Percentiles rank a stretch among this genome's conserved stretches.
Conservation (phyloP, 2,113 vertebrate species). For the Dendropsophus ebraccatus region DNA sequence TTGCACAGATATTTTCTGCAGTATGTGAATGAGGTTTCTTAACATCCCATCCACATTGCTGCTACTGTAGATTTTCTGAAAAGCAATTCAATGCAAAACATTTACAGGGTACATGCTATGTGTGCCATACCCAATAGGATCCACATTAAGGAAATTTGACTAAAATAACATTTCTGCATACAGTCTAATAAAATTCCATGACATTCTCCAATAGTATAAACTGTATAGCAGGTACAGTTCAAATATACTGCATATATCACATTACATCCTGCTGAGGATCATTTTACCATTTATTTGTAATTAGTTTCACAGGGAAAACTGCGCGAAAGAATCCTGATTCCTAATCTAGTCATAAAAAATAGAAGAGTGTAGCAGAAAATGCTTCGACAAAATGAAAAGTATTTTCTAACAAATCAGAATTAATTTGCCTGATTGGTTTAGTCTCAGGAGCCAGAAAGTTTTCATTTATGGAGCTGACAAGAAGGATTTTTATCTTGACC, state of each 20-base stretch:
- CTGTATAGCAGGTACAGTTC: constrained; percentile 7
- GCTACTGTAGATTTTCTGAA: too few species aligned
- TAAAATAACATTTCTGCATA: background rate
- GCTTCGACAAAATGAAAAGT: constrained; percentile 72
- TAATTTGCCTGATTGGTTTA: constrained; percentile 75
- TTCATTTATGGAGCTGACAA: constrained; percentile 69
- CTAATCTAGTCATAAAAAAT: constrained; percentile 68
- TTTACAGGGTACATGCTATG: too few species aligned
- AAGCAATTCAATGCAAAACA: too few species aligned
- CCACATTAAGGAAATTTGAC: background rate
- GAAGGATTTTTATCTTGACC: constrained; percentile 73
- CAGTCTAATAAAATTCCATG: background rate
- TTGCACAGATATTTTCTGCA: too few species aligned
- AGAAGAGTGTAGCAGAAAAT: constrained; percentile 64
- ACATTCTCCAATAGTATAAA: background rate
- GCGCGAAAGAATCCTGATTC: constrained; percentile 68
- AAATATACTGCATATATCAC: background rate
- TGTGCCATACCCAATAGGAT: too few species aligned
- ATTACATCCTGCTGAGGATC: constrained; percentile 31
- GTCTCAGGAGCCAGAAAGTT: constrained; percentile 71
- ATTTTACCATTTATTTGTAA: constrained; percentile 68
- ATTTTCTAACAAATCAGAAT: constrained; percentile 78
- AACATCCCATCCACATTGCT: too few species aligned
- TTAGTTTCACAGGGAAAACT: constrained; percentile 72
- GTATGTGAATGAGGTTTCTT: too few species aligned